phyloP scores from a whole-genome alignment of 2,888 invertebrate genomes.

The Eueremaeus valkanovi region DNA sequence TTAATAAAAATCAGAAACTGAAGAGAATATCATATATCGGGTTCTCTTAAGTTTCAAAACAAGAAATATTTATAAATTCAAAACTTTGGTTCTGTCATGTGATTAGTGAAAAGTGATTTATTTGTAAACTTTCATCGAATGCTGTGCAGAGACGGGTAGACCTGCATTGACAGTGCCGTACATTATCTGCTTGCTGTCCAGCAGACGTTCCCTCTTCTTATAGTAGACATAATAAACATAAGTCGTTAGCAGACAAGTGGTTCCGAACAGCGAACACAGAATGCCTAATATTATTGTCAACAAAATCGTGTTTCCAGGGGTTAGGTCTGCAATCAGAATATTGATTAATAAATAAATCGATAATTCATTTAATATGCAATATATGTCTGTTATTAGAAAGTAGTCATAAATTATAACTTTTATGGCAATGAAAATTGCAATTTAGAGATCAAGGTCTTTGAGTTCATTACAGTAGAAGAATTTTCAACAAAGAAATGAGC shows the following conservation, averaged over 20 bases:
- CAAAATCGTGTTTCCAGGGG: slow-evolving; percentile 6
- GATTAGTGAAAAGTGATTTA: no score
- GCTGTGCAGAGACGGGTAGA: not conserved
- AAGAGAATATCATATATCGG: no score
- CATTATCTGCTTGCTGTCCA: slow-evolving; percentile 20
- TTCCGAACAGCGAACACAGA: slow-evolving; percentile 1
- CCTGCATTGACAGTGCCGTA: slow-evolving; percentile 20
- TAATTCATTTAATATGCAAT: no score
- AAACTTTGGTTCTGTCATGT: no score
- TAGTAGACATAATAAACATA: slow-evolving; percentile 7
- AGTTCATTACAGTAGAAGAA: no score
- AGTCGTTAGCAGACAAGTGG: slow-evolving; percentile 13
- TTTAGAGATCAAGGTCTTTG: not conserved
- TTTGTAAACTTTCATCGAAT: slow-evolving; percentile 22
- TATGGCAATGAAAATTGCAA: not conserved
- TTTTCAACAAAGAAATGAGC: no score
- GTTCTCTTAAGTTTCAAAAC: no score
- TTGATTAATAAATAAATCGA: not conserved
- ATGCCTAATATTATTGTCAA: not conserved
- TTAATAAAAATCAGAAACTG: no score
- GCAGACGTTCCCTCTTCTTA: not conserved
- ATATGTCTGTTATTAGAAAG: no score
- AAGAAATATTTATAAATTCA: no score
- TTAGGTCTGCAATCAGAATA: not conserved
- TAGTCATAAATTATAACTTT: no score